Evolutionary conservation across 2,113 vertebrate genomes (phyloP), one percentile per base, ranked within the genome.

Genomic region (Smithornis capensis): DNA sequence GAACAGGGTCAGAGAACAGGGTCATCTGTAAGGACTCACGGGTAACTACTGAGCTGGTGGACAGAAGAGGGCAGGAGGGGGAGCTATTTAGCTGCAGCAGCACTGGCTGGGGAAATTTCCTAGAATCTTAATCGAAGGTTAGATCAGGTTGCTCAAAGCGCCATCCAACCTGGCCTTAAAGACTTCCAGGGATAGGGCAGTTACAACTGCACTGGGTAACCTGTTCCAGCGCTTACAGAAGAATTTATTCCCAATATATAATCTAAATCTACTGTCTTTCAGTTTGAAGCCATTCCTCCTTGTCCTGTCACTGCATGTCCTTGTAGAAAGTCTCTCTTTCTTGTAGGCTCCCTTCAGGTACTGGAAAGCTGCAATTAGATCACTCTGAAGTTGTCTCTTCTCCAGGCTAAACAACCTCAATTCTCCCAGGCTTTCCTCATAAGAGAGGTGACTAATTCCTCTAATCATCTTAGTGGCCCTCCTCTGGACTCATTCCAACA

Each of bases 401-500:
- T 40, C 13, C 69, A 31, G 28, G 10, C 19, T 53, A 28, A 68
- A 60, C 11, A 53, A 45, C n/a, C 28, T 13, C 2, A 60, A 7
- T 53, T 82, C 3, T 60, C n/a, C 19, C 10, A 53, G 19, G 3
- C 24, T 40, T 68, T 60, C 16, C 45, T 52, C 37, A 60, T 0
- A 38, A 16, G 28, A 53, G 38, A 60, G 10, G 7, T 25, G 7
- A 6, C 44, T 28, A 27, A 53, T 29, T 33, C 10, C 16, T n/a
- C 28, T 53, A 9, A 28, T 57, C 19, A 47, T 8, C 9, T 62
- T 60, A 2, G 24, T 60, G 53, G 2, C 12, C 12, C 16, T n/a
- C 7, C 16, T 31, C 10, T 31, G 1, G 3, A 40, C 21, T 60
- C 4, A 0, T 2, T 53, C 53, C 24, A 14, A 12, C 11, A 53